These are phyloP conservation scores for Diplodus puntazzo DNA, from an alignment of 2,797 vertebrate genomes.

Conservation along the genomic window DNA sequence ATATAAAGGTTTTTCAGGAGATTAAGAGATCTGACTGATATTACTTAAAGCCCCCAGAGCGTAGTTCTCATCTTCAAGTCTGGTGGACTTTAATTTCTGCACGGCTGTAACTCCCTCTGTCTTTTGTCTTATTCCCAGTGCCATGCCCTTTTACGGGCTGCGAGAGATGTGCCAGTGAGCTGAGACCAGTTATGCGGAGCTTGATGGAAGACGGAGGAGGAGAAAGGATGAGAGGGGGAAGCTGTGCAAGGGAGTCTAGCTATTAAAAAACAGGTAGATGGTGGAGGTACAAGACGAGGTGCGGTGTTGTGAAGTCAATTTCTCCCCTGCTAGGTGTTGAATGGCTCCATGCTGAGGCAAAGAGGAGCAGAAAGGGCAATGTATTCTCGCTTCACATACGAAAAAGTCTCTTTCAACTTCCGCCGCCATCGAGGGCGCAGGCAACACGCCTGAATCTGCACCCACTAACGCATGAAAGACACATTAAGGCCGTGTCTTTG, in stretches of 20 bases:
- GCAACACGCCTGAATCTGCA: conserved; percentile 10
- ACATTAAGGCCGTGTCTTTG: conserved; percentile 18
- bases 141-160: conserved; percentile 62
- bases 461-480: conserved; percentile 15
- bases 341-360: conserved; percentile 17
- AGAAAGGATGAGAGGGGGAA: conserved; percentile 2
- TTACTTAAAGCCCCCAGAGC: conserved; percentile 21
- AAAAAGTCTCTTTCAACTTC: conserved; percentile 27
- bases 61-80: conserved; percentile 28
- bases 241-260: conserved; percentile 21
- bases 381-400: conserved; percentile 16
- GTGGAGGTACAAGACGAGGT: conserved; percentile 12
- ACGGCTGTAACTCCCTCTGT: conserved; percentile 32
- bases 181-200: conserved; percentile 33
- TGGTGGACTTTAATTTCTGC: conserved; percentile 36
- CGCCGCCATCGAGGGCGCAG: conserved; percentile 10
- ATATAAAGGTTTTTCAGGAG: conserved; percentile 39
- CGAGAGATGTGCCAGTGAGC: conserved; percentile 46
- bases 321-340: conserved; percentile 48
- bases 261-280: conserved; percentile 43
- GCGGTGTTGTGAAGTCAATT: conserved; percentile 19
- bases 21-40: conserved; percentile 40
- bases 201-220: conserved; percentile 24
- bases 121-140: conserved; percentile 42
- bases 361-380: conserved; percentile 46